Evolutionary conservation across 2,113 vertebrate species (phyloP), one percentile per base, ranked within the genome.

Genomic region (Catharus bicknelli): DNA sequence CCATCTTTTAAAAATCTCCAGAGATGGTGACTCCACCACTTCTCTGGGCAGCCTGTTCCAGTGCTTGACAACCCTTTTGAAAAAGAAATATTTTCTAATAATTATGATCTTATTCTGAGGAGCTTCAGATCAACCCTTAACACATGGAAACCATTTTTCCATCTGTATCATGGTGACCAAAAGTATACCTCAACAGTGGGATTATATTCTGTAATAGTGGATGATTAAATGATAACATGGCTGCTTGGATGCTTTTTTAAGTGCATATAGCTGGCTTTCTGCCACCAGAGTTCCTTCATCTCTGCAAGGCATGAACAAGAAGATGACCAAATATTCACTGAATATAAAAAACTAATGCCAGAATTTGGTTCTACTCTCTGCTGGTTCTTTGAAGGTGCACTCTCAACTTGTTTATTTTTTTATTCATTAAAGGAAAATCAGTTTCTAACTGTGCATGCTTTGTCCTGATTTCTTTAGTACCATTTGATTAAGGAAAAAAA

Each of bases 351-450:
- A 67, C 30, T 58, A 75, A 91, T 72, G 19, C 3, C 25, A 53
- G 29, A 53, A 68, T 85, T 76, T 1, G 1, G 5, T 90, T 87
- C 40, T 55, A 15, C n/a, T 38, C 21, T 86, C 53, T 68, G 26
- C 43, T 78, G 20, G 3, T 61, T 89, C 50, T 74, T 85, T 64
- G 74, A 86, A 86, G 42, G 34, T 30, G 19, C 13, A 43, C 25
- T 77, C 25, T 86, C 48, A 77, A 67, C 4, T 70, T 77, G 29
- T 36, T 90, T 77, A 30, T 68, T 94, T 77, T 86, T 87, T 84
- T 18, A 62, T 63, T 90, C 78, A 63, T 88, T 90, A 93, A 77
- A 81, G 59, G 8, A 88, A 91, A 94, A 83, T 63, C 38, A 77
- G 15, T 67, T 95, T 67, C 9, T 8, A 32, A 83, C 40, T 69